Conservation (phyloP, 2,888 invertebrate genomes). For the Falcaria lacertinaria region DNA sequence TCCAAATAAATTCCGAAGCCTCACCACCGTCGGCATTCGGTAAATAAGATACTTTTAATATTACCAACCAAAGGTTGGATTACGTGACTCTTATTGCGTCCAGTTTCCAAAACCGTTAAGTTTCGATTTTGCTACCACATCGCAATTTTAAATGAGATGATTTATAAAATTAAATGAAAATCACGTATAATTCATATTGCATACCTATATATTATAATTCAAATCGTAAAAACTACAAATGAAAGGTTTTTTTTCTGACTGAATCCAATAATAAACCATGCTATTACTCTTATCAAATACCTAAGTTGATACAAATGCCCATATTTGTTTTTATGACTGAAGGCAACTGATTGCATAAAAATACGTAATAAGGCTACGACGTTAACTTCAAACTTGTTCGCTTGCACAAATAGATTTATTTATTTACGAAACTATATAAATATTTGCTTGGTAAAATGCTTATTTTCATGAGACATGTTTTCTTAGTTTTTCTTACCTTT, state of each 20-base stretch:
- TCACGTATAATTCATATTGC: too few species aligned
- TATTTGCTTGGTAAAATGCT: conserved; percentile 6
- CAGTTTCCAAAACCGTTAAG: too few species aligned
- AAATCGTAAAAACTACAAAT: too few species aligned
- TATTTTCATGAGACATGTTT: conserved; percentile 3
- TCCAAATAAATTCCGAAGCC: conserved; percentile 8
- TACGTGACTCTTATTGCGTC: background rate
- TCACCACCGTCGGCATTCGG: background rate
- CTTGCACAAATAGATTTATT: conserved; percentile 12
- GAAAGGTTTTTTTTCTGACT: too few species aligned
- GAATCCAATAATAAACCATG: too few species aligned
- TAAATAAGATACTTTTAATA: conserved; percentile 16
- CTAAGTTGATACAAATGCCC: too few species aligned
- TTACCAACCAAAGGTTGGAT: conserved; percentile 1
- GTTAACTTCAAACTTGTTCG: conserved; percentile 18
- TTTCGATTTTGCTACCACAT: too few species aligned
- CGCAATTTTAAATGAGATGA: too few species aligned
- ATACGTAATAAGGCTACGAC: background rate
- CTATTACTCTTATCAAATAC: too few species aligned
- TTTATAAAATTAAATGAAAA: too few species aligned
- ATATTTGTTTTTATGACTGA: too few species aligned
- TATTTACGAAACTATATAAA: conserved; percentile 8
- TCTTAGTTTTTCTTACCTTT: conserved; percentile 5
- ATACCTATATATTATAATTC: too few species aligned
- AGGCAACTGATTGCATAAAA: background rate